phyloP scores from a whole-genome alignment of 1,140 invertebrate genomes.

The Nasonia vitripennis region DNA sequence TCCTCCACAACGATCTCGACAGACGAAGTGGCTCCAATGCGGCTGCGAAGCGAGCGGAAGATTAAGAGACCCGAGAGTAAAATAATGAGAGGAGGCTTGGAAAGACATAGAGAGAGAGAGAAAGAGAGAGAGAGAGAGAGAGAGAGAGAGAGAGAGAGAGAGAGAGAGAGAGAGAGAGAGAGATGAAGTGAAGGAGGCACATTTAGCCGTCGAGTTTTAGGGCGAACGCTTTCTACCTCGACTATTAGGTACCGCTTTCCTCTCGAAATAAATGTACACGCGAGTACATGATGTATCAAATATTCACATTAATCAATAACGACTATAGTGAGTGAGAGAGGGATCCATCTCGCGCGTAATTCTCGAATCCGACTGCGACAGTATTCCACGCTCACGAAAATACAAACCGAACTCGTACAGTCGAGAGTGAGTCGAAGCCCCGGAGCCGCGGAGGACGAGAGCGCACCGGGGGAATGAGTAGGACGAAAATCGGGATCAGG shows the following conservation, averaged over 20 bases:
- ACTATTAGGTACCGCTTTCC: neutral
- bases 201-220: neutral
- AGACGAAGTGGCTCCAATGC: conserved; percentile 58
- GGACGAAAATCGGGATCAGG: conserved; percentile 63
- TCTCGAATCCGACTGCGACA: neutral
- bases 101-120: neutral
- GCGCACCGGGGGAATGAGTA: conserved; percentile 13
- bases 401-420: neutral
- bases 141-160: neutral
- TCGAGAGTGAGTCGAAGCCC: neutral
- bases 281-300: neutral
- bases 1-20: conserved; percentile 52
- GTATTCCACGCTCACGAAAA: neutral
- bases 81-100: conserved; percentile 25
- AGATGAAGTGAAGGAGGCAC: neutral
- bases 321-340: neutral
- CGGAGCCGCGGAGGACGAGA: neutral
- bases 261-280: neutral
- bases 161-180: neutral
- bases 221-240: neutral
- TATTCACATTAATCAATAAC: neutral
- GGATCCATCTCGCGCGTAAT: neutral
- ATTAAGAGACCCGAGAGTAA: conserved; percentile 52
- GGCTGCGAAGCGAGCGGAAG: conserved; percentile 50
- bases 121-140: neutral